These are phyloP conservation scores for Echinops telfairi DNA, from an alignment of 2,113 vertebrate species.

Conservation along the genomic window DNA sequence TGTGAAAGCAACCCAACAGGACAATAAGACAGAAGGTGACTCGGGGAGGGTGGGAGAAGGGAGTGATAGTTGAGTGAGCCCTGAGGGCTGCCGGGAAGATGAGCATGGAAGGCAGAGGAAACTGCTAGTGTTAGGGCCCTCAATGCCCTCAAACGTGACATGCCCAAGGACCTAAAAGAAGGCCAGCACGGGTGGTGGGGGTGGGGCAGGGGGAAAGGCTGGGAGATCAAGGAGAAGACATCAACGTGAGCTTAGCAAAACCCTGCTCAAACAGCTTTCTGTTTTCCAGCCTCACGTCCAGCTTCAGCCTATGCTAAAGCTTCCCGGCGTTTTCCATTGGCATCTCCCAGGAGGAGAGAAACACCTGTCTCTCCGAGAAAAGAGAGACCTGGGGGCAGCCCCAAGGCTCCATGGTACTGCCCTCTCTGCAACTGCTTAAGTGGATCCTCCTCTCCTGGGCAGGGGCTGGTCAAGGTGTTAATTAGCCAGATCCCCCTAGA, in stretches of 20 bases:
- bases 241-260: background rate
- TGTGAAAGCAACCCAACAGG: background rate
- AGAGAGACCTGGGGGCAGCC: background rate
- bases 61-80: no score
- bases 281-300: background rate
- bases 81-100: no score
- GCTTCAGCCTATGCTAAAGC: background rate
- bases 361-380: conserved; percentile 12
- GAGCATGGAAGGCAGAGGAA: background rate
- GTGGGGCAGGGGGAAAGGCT: fast-evolving
- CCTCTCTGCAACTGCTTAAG: background rate
- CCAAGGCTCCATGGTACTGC: background rate
- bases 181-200: background rate
- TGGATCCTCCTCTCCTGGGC: background rate
- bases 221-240: background rate
- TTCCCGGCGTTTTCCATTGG: background rate
- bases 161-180: background rate
- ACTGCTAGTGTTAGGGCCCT: fast-evolving
- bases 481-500: background rate
- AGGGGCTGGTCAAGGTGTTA: background rate
- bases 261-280: background rate
- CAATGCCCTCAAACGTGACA: fast-evolving
- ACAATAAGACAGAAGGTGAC: background rate
- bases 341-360: conserved; percentile 31
- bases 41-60: fast-evolving